phyloP scores from a whole-genome alignment of 2,797 vertebrate species.

The Bradypodion pumilum region DNA sequence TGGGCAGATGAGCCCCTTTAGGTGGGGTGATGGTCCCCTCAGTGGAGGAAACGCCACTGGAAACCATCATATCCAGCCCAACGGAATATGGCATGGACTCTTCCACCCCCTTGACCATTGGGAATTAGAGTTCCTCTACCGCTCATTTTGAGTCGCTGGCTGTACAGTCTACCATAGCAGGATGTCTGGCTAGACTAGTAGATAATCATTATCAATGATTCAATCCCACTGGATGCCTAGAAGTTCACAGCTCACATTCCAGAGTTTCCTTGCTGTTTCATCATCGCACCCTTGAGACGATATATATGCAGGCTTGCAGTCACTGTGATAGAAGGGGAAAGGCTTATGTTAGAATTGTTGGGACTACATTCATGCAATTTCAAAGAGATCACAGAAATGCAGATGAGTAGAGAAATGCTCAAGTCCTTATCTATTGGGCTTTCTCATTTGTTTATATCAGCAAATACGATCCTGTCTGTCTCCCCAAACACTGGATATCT shows the following conservation, averaged over 20 bases:
- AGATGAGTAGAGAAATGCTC: background rate
- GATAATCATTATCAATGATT: background rate
- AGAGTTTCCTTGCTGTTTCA: slow-evolving; percentile 82
- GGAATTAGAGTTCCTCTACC: no score
- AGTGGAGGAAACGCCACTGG: no score
- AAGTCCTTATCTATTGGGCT: background rate
- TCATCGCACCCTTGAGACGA: slow-evolving; percentile 84
- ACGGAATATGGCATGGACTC: no score
- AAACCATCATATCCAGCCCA: no score
- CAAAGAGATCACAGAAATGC: no score
- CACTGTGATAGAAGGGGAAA: slow-evolving; percentile 72
- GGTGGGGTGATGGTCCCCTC: no score
- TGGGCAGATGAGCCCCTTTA: no score
- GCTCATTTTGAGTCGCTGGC: background rate
- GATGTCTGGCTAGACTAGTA: rapidly evolving
- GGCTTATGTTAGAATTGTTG: background rate
- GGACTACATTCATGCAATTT: background rate
- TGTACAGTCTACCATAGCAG: background rate
- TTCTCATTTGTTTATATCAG: background rate
- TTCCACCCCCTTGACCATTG: no score
- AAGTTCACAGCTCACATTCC: slow-evolving; percentile 88
- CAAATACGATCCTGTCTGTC: background rate
- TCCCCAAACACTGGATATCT: background rate
- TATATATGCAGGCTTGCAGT: slow-evolving; percentile 84
- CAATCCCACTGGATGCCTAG: slow-evolving; percentile 84